These are phyloP conservation scores for Silurus meridionalis DNA, from an alignment of 2,113 vertebrate species.

Conservation along the genomic window DNA sequence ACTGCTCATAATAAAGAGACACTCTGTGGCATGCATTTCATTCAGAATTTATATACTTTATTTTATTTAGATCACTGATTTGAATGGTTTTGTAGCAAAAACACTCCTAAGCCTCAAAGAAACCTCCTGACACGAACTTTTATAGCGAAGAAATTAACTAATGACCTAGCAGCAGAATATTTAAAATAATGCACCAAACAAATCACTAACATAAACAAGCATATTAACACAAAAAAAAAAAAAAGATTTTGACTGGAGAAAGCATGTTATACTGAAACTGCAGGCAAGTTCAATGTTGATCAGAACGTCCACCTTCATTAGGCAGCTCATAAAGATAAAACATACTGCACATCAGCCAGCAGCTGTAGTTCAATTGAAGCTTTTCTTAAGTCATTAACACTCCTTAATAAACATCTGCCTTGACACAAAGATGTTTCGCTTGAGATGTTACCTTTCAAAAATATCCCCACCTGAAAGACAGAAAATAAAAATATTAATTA, in stretches of 20 bases:
- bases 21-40: neutral
- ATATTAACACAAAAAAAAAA: conserved; percentile 50
- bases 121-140: neutral
- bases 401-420: conserved; percentile 52
- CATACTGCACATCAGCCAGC: conserved; percentile 38
- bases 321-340: conserved; percentile 32
- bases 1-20: conserved; percentile 22
- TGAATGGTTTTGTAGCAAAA: conserved; percentile 60
- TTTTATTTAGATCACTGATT: conserved; percentile 52
- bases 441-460: conserved; percentile 65
- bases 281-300: neutral
- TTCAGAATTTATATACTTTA: conserved; percentile 52
- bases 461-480: conserved; percentile 82
- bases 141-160: neutral
- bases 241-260: conserved; percentile 17
- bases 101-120: conserved; percentile 41
- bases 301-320: conserved; percentile 15
- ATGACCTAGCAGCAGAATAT: conserved; percentile 33
- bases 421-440: conserved; percentile 60
- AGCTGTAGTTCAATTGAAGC: conserved; percentile 50
- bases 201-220: conserved; percentile 40
- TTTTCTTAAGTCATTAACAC: conserved; percentile 54
- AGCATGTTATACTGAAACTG: neutral
- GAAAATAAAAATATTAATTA: conserved; percentile 70
- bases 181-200: conserved; percentile 43